Percentiles rank a stretch among this genome's conserved stretches.
Evolutionary conservation across 2,888 invertebrate genomes (phyloP).

Genomic region (Peribatodes rhomboidaria): DNA sequence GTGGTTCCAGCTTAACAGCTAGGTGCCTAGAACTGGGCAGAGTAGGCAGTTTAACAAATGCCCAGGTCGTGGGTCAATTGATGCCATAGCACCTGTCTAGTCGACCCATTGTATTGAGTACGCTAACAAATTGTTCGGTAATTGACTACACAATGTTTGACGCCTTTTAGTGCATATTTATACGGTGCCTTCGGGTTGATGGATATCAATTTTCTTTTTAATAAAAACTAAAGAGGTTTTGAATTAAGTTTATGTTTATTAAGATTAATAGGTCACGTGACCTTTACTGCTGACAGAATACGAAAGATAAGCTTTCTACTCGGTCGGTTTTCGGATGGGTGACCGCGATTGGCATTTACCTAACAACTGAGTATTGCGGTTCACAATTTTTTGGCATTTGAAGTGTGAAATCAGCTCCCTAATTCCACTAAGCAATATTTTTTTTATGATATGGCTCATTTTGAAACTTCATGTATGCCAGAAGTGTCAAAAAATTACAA

Average conservation of each 20-base stretch:
- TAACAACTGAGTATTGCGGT: background rate
- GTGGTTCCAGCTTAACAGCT: background rate
- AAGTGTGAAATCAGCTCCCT: too few species aligned
- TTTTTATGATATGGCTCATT: too few species aligned
- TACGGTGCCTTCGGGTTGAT: background rate
- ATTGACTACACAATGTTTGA: conserved; percentile 19
- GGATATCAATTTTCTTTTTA: background rate
- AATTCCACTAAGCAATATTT: too few species aligned
- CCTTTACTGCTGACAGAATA: too few species aligned
- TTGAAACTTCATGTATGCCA: too few species aligned
- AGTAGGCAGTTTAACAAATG: conserved; percentile 12
- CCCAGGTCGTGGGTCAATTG: conserved; percentile 19
- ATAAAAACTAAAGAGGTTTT: background rate
- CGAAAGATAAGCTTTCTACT: background rate
- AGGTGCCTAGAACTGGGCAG: too few species aligned
- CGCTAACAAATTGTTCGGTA: conserved; percentile 20
- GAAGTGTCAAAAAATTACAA: too few species aligned
- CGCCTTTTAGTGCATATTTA: background rate
- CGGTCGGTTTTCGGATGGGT: background rate
- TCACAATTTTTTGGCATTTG: background rate
- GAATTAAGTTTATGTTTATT: background rate
- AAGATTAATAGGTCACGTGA: background rate
- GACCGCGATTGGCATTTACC: background rate
- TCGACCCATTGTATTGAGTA: conserved; percentile 20
- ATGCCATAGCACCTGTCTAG: conserved; percentile 11